These are phyloP conservation scores for Mycalesis mineus DNA, from an alignment of 2,888 invertebrate species.

Conservation along the genomic window DNA sequence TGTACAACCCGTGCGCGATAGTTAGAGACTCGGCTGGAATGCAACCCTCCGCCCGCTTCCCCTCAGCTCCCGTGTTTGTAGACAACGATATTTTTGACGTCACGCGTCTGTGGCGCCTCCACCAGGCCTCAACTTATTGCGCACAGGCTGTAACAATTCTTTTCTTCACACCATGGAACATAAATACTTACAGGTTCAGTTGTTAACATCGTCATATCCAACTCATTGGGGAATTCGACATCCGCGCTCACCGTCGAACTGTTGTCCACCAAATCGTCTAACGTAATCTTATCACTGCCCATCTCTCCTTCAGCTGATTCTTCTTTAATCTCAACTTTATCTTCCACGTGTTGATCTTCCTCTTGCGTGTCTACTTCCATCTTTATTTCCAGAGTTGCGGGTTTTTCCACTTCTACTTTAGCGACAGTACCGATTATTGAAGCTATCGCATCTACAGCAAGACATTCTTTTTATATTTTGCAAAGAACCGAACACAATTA, in stretches of 20 bases:
- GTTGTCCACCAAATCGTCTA: conserved; percentile 22
- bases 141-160: no score
- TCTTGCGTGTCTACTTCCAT: neutral
- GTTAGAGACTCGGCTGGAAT: no score
- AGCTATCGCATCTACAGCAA: conserved; percentile 60
- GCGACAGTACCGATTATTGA: conserved; percentile 59
- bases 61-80: no score
- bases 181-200: conserved; percentile 26
- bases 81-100: no score
- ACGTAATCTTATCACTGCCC: conserved; percentile 19
- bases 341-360: conserved; percentile 7
- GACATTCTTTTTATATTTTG: no score
- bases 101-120: no score
- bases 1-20: no score
- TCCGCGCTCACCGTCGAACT: conserved; percentile 13
- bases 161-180: no score
- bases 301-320: conserved; percentile 26
- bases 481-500: no score
- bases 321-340: conserved; percentile 10
- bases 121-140: no score
- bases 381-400: neutral
- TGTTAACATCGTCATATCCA: conserved; percentile 11
- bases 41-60: no score
- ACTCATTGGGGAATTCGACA: conserved; percentile 20
- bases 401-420: conserved; percentile 26